These are phyloP conservation scores for Drosophila asahinai DNA, from an alignment of 1,140 invertebrate species.

Conservation along the genomic window DNA sequence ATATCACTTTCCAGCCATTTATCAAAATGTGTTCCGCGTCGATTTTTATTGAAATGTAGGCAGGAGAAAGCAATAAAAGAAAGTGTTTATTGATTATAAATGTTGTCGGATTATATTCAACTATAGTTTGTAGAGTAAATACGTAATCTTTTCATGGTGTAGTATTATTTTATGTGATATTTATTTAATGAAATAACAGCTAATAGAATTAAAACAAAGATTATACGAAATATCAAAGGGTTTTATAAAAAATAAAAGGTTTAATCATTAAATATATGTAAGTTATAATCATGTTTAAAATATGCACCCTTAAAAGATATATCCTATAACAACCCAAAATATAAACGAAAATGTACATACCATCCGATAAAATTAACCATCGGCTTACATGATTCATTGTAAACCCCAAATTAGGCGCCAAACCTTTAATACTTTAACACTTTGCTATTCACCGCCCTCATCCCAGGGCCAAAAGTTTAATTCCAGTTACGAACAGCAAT, in stretches of 20 bases:
- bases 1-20: conserved; percentile 48
- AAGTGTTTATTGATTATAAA: conserved; percentile 22
- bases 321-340: too few relatives aligned
- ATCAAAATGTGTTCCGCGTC: conserved; percentile 49
- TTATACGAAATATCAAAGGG: rapidly evolving
- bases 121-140: conserved; percentile 2
- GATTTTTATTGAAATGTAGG: conserved; percentile 46
- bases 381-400: neutral
- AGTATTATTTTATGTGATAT: neutral
- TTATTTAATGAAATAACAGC: neutral
- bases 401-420: conserved; percentile 13
- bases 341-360: rapidly evolving
- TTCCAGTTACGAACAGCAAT: conserved; percentile 68
- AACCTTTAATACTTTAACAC: conserved; percentile 6
- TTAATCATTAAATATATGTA: rapidly evolving
- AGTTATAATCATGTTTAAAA: too few relatives aligned
- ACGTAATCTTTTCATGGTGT: neutral
- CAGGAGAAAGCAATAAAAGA: conserved; percentile 18
- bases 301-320: too few relatives aligned
- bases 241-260: too few relatives aligned
- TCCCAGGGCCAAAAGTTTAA: conserved; percentile 49
- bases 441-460: conserved; percentile 4
- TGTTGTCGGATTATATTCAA: neutral
- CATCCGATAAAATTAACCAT: neutral
- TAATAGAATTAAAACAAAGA: neutral